phyloP scores from a whole-genome alignment of 23 tunicate species.

The Ascidia mentula region DNA sequence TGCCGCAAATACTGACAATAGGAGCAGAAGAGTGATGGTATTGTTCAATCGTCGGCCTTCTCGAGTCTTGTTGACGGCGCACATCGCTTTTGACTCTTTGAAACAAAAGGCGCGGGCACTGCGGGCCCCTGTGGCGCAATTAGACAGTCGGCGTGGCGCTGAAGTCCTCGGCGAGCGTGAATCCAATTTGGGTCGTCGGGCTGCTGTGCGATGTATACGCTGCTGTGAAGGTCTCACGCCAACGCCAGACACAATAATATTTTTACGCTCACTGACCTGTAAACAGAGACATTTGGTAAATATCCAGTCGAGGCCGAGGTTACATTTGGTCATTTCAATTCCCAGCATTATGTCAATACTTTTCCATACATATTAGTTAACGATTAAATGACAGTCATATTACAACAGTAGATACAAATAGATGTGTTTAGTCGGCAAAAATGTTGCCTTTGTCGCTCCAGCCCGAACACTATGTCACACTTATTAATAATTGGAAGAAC shows the following conservation, averaged over 20 bases:
- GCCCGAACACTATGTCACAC: too few relatives aligned
- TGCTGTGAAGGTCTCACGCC: neutral
- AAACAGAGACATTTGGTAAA: neutral
- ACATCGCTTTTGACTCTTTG: neutral
- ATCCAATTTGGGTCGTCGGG: constrained; percentile 13
- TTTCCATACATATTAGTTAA: too few relatives aligned
- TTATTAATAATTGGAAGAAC: too few relatives aligned
- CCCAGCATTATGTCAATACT: too few relatives aligned
- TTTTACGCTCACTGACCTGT: neutral
- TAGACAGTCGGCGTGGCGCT: too few relatives aligned
- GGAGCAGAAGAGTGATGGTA: neutral
- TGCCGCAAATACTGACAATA: neutral
- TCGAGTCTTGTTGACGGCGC: neutral
- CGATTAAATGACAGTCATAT: too few relatives aligned
- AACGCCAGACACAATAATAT: neutral
- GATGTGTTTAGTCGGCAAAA: too few relatives aligned
- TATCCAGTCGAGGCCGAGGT: too few relatives aligned
- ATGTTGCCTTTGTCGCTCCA: too few relatives aligned
- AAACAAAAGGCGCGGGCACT: neutral
- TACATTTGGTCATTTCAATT: too few relatives aligned
- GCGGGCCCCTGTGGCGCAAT: neutral
- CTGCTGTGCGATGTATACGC: neutral
- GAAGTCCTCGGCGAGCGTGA: neutral
- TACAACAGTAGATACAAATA: too few relatives aligned
- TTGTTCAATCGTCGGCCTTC: neutral